A percentile compares a stretch with the other conserved stretches of the same genome.
Conservation (phyloP, 2,797 vertebrate species). For the Peromyscus nudipes region DNA sequence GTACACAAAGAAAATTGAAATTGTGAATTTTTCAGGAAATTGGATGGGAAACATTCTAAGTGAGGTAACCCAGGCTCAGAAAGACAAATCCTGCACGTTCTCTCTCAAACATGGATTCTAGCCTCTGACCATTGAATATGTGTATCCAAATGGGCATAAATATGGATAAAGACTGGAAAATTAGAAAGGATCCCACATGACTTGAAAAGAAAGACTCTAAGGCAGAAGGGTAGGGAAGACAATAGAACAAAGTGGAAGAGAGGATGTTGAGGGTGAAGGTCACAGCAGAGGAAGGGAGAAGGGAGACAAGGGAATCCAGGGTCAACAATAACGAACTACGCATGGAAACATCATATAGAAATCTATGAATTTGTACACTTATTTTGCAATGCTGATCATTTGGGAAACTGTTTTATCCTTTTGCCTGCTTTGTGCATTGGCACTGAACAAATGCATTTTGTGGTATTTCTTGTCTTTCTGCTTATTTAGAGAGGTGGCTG, state of each 20-base stretch:
- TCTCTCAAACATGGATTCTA: background rate
- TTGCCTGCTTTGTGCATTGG: conserved; percentile 2
- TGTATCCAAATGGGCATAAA: background rate
- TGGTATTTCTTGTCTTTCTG: background rate
- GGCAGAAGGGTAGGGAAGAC: background rate
- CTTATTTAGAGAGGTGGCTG: background rate
- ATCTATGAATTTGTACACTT: background rate
- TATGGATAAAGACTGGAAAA: background rate
- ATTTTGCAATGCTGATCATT: background rate
- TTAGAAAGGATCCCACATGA: background rate
- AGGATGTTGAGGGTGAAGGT: too few relatives aligned
- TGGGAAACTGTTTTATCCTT: background rate
- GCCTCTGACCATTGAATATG: too few relatives aligned
- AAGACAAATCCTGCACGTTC: background rate
- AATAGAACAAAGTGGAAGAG: background rate
- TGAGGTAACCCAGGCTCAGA: background rate
- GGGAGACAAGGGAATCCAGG: background rate
- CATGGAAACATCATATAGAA: background rate
- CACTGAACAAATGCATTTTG: conserved; percentile 1
- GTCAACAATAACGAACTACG: background rate
- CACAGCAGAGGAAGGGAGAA: too few relatives aligned
- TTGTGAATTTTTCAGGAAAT: background rate
- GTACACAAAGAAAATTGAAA: background rate
- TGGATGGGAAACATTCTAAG: background rate
- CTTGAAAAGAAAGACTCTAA: background rate